Evolutionary conservation across 1,140 invertebrate genomes (phyloP).

Genomic region (Cataglyphis hispanica): DNA sequence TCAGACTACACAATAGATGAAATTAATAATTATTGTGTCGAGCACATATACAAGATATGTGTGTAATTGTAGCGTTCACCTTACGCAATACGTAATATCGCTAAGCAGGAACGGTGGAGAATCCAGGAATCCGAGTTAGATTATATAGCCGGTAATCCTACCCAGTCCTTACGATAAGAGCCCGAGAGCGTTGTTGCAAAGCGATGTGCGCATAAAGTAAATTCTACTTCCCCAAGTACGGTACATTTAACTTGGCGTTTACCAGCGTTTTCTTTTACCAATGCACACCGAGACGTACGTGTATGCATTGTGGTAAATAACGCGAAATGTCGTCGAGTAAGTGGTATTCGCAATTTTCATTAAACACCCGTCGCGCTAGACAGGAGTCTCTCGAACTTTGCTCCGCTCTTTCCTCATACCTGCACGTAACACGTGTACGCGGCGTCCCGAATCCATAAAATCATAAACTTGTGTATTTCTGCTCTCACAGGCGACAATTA

Average conservation of each 20-base stretch:
- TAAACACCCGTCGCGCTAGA: slow-evolving; percentile 14
- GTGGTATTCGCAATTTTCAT: slow-evolving; percentile 55
- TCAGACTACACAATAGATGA: neutral
- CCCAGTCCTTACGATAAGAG: slow-evolving; percentile 4
- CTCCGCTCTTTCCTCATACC: slow-evolving; percentile 3
- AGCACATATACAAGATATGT: neutral
- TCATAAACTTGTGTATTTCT: slow-evolving; percentile 13
- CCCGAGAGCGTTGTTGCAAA: slow-evolving; percentile 10
- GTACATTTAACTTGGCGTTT: slow-evolving; percentile 21
- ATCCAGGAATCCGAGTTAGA: slow-evolving; percentile 34
- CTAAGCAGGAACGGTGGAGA: neutral
- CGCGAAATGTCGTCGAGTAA: slow-evolving; percentile 48
- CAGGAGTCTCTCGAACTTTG: neutral
- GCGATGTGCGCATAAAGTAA: slow-evolving; percentile 17
- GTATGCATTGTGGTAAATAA: slow-evolving; percentile 41
- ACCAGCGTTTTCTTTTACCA: slow-evolving; percentile 2
- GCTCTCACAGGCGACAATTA: slow-evolving; percentile 1
- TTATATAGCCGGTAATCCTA: slow-evolving; percentile 7
- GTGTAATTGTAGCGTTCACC: slow-evolving; percentile 3
- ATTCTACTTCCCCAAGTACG: slow-evolving; percentile 22
- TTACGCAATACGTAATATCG: slow-evolving; percentile 27
- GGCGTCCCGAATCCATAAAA: neutral
- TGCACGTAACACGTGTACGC: neutral
- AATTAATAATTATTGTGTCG: slow-evolving; percentile 4
- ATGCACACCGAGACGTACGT: neutral